Conservation (phyloP, 92 coral and sea anemone species). For the Epizoanthus scotinus region DNA sequence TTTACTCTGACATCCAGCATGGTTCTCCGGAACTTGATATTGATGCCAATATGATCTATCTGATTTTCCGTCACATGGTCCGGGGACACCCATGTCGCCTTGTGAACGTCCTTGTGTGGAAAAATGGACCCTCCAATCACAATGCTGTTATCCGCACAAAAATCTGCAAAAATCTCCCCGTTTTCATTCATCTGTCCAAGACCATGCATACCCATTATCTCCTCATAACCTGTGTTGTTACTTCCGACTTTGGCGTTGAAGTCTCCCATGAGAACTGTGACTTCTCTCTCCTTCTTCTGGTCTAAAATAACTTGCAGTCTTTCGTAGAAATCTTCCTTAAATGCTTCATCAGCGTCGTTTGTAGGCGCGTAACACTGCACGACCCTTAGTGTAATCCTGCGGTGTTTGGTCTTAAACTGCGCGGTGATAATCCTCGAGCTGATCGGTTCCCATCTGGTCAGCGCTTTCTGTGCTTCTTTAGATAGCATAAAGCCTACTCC, state of each 20-base stretch:
- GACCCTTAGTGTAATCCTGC: slow-evolving; percentile 12
- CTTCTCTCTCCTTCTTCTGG: not conserved
- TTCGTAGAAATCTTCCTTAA: slow-evolving; percentile 32
- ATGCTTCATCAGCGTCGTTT: slow-evolving; percentile 20
- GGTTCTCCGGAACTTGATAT: slow-evolving; percentile 7
- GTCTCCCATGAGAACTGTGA: slow-evolving; percentile 8
- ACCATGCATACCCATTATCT: slow-evolving; percentile 12
- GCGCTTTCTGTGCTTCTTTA: slow-evolving; percentile 7
- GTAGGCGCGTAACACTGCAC: slow-evolving; percentile 43
- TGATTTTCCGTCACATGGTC: slow-evolving; percentile 27
- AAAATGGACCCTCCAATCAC: slow-evolving; percentile 18
- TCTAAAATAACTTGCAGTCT: slow-evolving; percentile 21
- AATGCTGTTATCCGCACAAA: slow-evolving; percentile 26
- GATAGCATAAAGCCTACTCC: slow-evolving; percentile 29
- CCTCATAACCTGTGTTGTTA: slow-evolving; percentile 31
- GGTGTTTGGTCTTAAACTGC: slow-evolving; percentile 5
- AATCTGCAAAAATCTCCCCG: slow-evolving; percentile 5
- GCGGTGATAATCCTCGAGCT: slow-evolving; percentile 32
- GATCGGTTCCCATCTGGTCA: slow-evolving; percentile 33
- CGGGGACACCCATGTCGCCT: slow-evolving; percentile 25
- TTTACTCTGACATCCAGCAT: slow-evolving; percentile 33
- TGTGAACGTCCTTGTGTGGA: slow-evolving; percentile 10
- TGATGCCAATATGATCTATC: slow-evolving; percentile 16
- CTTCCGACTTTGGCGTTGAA: slow-evolving; percentile 30
- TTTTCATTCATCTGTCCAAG: slow-evolving; percentile 24